Evolutionary conservation across 1,140 invertebrate genomes (phyloP).

Genomic region (Diuraphis noxia): DNA sequence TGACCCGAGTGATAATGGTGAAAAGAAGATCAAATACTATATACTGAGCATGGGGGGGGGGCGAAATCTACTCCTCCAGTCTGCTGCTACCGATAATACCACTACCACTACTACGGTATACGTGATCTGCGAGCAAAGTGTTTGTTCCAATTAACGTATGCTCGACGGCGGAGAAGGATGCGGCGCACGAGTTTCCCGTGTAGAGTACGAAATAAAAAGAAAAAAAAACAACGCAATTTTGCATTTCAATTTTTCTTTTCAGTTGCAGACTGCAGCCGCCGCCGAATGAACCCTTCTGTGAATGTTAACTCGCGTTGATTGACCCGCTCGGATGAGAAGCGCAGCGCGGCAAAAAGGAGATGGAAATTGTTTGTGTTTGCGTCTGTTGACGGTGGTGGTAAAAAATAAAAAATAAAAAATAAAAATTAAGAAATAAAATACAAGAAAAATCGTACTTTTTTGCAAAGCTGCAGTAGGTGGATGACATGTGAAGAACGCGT

Average conservation of each 20-base stretch:
- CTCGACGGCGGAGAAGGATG: neutral
- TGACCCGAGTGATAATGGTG: neutral
- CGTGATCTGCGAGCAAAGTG: constrained; percentile 38
- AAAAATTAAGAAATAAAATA: neutral
- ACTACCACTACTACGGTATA: neutral
- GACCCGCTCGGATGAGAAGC: neutral
- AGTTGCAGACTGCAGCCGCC: neutral
- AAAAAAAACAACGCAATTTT: neutral
- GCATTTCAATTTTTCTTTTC: constrained; percentile 34
- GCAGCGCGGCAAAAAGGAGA: neutral
- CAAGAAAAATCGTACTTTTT: neutral
- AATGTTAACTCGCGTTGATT: constrained; percentile 32
- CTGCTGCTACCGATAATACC: neutral
- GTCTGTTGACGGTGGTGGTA: neutral
- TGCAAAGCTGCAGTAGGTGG: neutral
- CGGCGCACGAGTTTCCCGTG: neutral
- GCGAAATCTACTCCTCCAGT: neutral
- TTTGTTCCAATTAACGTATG: constrained; percentile 50
- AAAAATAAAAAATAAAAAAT: neutral
- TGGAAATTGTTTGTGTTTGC: constrained; percentile 12
- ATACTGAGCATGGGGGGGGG: too few relatives aligned
- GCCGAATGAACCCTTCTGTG: neutral
- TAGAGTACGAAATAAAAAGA: neutral
- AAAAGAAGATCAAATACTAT: constrained; percentile 38
- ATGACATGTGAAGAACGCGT: neutral